Percentiles rank a stretch among this genome's conserved stretches.
phyloP scores from a whole-genome alignment of 2,888 invertebrate species.

The Ichneumoninae sp. region DNA sequence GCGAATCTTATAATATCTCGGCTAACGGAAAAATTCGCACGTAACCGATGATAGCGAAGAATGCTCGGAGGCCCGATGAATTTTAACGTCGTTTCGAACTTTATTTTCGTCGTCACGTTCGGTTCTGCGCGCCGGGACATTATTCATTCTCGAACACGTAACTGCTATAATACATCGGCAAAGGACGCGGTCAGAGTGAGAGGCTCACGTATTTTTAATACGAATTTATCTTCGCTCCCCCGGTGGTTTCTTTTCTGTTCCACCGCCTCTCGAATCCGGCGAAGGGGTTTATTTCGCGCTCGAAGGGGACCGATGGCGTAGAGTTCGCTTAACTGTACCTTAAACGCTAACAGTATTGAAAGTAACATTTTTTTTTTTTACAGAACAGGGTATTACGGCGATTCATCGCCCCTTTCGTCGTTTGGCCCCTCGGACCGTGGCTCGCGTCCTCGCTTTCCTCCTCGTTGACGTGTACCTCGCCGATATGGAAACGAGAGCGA shows the following conservation, averaged over 20 bases:
- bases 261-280: background rate
- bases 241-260: conserved; percentile 24
- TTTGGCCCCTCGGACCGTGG: background rate
- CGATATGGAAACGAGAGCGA: conserved; percentile 53
- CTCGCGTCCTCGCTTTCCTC: conserved; percentile 10
- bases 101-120: conserved; percentile 68
- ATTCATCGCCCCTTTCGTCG: conserved; percentile 19
- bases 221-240: conserved; percentile 63
- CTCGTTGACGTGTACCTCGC: conserved; percentile 37
- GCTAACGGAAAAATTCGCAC: conserved; percentile 43
- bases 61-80: conserved; percentile 55
- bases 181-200: conserved; percentile 1
- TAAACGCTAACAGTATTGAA: background rate
- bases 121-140: conserved; percentile 56
- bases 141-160: conserved; percentile 66
- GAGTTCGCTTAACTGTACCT: background rate
- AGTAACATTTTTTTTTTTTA: background rate
- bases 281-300: conserved; percentile 7
- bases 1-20: conserved; percentile 18
- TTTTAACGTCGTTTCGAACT: conserved; percentile 54
- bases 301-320: background rate
- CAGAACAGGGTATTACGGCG: background rate
- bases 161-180: conserved; percentile 58
- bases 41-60: conserved; percentile 55
- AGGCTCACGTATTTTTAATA: conserved; percentile 65